A percentile compares a stretch with the other conserved stretches of the same genome.
These are phyloP conservation scores for Rhineura floridana DNA, from an alignment of 2,113 vertebrate genomes.

Conservation along the genomic window DNA sequence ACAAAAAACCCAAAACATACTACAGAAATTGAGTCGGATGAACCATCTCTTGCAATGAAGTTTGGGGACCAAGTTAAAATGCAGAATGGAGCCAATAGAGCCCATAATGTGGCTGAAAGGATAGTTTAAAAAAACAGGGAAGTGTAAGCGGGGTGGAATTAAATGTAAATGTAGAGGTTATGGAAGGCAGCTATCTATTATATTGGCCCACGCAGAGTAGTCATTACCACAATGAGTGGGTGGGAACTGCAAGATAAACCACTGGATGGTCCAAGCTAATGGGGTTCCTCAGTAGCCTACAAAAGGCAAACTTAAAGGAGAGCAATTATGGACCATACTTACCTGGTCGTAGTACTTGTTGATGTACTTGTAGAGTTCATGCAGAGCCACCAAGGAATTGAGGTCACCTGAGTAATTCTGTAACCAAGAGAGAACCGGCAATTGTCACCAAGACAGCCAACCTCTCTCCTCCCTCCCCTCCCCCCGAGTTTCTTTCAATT, in stretches of 20 bases:
- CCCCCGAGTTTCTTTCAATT: neutral
- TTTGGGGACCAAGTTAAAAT: neutral
- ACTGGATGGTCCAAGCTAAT: too few relatives aligned
- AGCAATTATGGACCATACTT: constrained; percentile 20
- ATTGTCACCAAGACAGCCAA: neutral
- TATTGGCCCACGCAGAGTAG: too few relatives aligned
- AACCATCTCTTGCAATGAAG: neutral
- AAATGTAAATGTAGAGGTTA: neutral
- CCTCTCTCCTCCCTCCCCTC: too few relatives aligned
- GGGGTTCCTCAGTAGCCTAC: too few relatives aligned
- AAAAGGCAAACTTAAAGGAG: neutral
- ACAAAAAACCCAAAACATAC: too few relatives aligned
- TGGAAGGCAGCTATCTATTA: neutral
- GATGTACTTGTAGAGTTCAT: constrained; percentile 99
- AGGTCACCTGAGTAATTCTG: constrained; percentile 97
- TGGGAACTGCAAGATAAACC: neutral
- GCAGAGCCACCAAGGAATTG: constrained; percentile 93
- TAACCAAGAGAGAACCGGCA: constrained; percentile 22
- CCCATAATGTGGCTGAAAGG: neutral
- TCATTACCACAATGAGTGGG: too few relatives aligned
- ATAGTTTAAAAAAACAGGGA: neutral
- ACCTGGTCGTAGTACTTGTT: constrained; percentile 99
- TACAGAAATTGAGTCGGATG: neutral
- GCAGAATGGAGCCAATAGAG: neutral
- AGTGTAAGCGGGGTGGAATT: neutral